phyloP scores from a whole-genome alignment of 2,888 invertebrate genomes.

The Yponomeuta plumbellus region DNA sequence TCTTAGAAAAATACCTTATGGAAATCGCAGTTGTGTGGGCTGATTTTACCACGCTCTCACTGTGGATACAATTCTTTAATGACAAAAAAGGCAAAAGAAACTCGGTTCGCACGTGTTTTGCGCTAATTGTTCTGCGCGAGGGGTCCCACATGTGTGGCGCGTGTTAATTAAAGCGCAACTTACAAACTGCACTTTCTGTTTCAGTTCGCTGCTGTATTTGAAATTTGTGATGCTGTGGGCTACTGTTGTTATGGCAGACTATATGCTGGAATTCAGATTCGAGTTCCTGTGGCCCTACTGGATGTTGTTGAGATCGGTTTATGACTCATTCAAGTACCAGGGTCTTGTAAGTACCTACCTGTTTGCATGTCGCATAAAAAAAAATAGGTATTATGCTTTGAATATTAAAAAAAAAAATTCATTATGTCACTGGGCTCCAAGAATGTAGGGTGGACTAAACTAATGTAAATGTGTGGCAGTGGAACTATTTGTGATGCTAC shows the following conservation, averaged over 20 bases:
- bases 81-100: conserved; percentile 40
- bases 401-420: no score
- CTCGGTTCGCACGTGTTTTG: conserved; percentile 15
- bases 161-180: not conserved
- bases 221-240: conserved; percentile 97
- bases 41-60: conserved; percentile 50
- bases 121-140: not conserved
- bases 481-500: no score
- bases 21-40: conserved; percentile 39
- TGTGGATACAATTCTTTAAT: conserved; percentile 30
- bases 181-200: conserved; percentile 43
- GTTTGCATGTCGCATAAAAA: not conserved
- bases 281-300: conserved; percentile 99
- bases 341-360: conserved; percentile 85
- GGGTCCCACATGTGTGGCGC: not conserved
- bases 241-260: conserved; percentile 95
- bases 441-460: no score
- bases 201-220: conserved; percentile 94
- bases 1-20: not conserved
- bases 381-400: no score
- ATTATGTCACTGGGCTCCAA: no score
- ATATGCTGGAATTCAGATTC: conserved; percentile 98
- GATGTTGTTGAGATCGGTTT: conserved; percentile 95
- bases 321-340: conserved; percentile 98
- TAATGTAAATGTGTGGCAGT: no score